Evolutionary conservation across 2,888 invertebrate genomes (phyloP), one percentile per base, ranked within the genome.

Genomic region (Lissocephala sabroskyi): DNA sequence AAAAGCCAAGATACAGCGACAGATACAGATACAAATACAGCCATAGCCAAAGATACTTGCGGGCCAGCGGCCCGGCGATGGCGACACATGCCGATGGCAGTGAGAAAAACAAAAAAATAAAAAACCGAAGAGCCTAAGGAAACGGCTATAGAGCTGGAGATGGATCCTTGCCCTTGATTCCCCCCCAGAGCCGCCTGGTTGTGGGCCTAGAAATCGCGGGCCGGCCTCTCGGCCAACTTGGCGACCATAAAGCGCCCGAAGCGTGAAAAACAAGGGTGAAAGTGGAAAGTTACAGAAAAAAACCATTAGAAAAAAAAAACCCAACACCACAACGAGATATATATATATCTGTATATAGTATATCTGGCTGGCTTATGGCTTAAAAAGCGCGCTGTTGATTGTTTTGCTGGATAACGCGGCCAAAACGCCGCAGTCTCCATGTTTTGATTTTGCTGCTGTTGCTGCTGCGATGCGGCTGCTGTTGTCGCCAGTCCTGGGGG

Each of bases 211-310:
- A 50, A 62, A 52, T 60, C n/a, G n/a, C n/a, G n/a, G n/a, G 49
- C 45, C 65, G 47, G 48, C 64, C 64, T 65, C 52, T 49, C 40
- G 65, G 44, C 6, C 37, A 19, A 11, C 37, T 13, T 37, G 19
- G 43, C 49, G 65, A 49, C 56, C 59, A 71, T 78, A 71, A 71
- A 77, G 49, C 65, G 70, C 78, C 75, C 59, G 73, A 67, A 77
- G 76, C 70, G 70, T 77, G 75, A 78, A 71, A 78, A 71, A 71
- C 76, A 75, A 77, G 78, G 78, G 78, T 75, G 78, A 77, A 70
- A 64, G 77, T 62, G 66, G 77, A 70, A 70, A 70, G 68, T 77
- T 77, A 74, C 77, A 70, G 77, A 74, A 70, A 74, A 77, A 70
- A 77, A 70, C 74, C 68, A 68, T 77, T 77, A 74, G 66, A 77